Conservation (phyloP, 2,888 invertebrate genomes). For the Arctia plantaginis region DNA sequence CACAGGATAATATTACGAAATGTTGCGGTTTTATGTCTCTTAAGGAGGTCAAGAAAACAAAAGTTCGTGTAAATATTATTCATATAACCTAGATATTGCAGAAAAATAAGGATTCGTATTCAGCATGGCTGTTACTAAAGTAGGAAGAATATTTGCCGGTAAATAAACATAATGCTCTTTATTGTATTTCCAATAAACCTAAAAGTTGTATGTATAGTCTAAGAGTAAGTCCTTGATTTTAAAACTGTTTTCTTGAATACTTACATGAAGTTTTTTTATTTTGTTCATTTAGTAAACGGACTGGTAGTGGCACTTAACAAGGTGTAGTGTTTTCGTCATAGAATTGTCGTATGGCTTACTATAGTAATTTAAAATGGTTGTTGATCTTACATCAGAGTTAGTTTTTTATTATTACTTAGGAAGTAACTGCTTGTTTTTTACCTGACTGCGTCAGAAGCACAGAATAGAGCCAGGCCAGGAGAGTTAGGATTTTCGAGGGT, state of each 20-base stretch:
- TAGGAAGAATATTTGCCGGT: neutral
- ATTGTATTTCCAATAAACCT: neutral
- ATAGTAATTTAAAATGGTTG: no score
- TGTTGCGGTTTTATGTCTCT: neutral
- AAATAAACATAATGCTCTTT: neutral
- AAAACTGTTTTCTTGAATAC: neutral
- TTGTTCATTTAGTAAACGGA: neutral
- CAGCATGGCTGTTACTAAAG: neutral
- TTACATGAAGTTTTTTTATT: neutral
- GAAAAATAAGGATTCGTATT: conserved; percentile 1
- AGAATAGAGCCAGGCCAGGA: no score
- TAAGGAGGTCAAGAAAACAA: conserved; percentile 4
- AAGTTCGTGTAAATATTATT: neutral
- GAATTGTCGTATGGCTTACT: no score
- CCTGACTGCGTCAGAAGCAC: no score
- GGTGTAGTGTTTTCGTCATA: no score
- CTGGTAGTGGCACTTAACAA: no score
- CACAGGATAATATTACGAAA: conserved; percentile 5
- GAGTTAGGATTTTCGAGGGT: no score
- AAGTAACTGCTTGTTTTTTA: no score
- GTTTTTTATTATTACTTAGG: no score
- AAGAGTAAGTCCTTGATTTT: neutral
- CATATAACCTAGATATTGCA: neutral
- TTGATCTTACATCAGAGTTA: no score
- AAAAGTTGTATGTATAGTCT: neutral